phyloP scores from a whole-genome alignment of 1,140 invertebrate genomes.

The Drosophila nebulosa region DNA sequence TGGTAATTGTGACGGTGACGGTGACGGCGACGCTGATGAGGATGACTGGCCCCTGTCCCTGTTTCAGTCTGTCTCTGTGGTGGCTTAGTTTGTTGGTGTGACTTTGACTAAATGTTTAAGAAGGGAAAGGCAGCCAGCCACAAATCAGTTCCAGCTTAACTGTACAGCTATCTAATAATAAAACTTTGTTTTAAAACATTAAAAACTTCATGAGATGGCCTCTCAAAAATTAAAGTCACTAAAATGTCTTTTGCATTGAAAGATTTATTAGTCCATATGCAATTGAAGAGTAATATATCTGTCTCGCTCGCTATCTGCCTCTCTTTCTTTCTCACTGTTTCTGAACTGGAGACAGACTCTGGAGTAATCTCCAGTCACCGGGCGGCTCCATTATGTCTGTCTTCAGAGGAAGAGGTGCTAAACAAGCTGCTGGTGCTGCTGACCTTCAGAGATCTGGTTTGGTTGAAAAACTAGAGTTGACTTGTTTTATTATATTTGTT shows the following conservation, averaged over 20 bases:
- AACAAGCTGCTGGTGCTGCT: conserved; percentile 37
- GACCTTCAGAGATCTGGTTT: conserved; percentile 73
- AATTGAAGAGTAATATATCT: conserved; percentile 7
- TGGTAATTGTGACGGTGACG: conserved; percentile 58
- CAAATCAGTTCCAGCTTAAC: conserved; percentile 65
- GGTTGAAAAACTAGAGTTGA: conserved; percentile 27
- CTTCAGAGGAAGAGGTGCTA: conserved; percentile 34
- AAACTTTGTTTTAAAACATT: conserved; percentile 16
- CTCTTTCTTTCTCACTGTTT: neutral
- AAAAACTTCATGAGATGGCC: conserved; percentile 37
- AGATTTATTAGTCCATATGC: conserved; percentile 10
- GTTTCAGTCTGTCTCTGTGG: neutral
- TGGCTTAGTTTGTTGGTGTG: conserved; percentile 33
- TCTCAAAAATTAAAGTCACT: conserved; percentile 20
- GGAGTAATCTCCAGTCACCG: conserved; percentile 1
- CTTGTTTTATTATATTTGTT: conserved; percentile 45
- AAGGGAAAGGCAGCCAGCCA: conserved; percentile 54
- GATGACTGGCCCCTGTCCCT: neutral
- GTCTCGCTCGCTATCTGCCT: neutral
- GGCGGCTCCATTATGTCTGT: neutral
- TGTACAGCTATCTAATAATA: conserved; percentile 65
- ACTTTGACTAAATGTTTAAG: conserved; percentile 58
- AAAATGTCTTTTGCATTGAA: conserved; percentile 4
- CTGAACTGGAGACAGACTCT: neutral
- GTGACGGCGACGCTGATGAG: conserved; percentile 40